phyloP scores from a whole-genome alignment of 2,797 vertebrate genomes.

The Nothura maculosa region DNA sequence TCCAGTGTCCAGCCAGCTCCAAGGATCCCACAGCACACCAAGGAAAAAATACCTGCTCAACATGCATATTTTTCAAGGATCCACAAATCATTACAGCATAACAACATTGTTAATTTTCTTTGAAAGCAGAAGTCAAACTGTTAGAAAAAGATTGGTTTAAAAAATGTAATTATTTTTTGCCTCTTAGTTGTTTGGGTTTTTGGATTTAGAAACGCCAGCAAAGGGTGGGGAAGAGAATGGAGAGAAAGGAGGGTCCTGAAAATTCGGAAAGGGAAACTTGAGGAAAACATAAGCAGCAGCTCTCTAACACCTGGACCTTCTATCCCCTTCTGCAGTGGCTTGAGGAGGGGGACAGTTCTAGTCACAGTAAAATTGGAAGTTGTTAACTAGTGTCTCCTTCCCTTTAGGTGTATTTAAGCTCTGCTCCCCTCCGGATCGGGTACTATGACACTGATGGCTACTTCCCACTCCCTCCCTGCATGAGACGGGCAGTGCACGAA shows the following conservation, averaged over 20 bases:
- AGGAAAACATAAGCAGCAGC: background rate
- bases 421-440: constrained; percentile 38
- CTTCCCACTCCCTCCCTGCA: constrained; percentile 58
- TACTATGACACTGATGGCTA: constrained; percentile 55
- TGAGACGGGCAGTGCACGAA: constrained; percentile 29
- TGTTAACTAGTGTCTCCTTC: background rate
- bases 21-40: no score
- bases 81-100: background rate
- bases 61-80: background rate
- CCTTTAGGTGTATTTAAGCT: constrained; percentile 53
- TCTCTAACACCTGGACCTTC: background rate
- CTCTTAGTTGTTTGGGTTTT: background rate
- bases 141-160: background rate
- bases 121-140: background rate
- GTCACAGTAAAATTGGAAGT: background rate
- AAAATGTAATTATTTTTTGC: background rate
- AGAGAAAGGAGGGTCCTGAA: background rate
- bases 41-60: background rate
- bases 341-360: fast-evolving
- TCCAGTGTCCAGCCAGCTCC: no score
- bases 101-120: background rate
- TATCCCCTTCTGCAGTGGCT: background rate
- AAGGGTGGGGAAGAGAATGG: background rate
- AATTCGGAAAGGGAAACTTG: background rate
- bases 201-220: background rate